These are phyloP conservation scores for Melanotaenia trifasciata DNA, from an alignment of 2,797 vertebrate species.

Conservation along the genomic window DNA sequence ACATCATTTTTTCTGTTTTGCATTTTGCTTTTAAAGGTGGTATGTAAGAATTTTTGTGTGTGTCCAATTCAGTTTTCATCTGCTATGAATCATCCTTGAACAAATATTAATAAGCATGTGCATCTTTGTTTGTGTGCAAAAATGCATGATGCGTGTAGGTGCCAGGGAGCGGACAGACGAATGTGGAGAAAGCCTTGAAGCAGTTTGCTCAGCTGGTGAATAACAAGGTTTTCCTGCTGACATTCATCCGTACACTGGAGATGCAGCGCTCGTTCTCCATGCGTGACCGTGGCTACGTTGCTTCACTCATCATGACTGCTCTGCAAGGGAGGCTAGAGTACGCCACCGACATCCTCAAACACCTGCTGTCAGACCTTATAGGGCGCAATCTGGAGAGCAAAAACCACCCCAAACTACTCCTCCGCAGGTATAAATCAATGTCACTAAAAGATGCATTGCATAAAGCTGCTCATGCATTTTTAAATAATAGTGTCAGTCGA, in stretches of 20 bases:
- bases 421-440: constrained; percentile 86
- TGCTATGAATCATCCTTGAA: constrained; percentile 24
- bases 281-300: constrained; percentile 95
- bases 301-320: constrained; percentile 95
- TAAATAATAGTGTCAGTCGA: background rate
- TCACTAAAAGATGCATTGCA: background rate
- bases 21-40: background rate
- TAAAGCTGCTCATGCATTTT: background rate
- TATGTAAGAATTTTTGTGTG: constrained; percentile 3
- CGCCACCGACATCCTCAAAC: constrained; percentile 95
- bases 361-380: constrained; percentile 94
- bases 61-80: constrained; percentile 19
- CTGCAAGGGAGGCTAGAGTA: constrained; percentile 94
- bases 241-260: constrained; percentile 96
- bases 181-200: constrained; percentile 95
- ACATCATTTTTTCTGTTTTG: constrained; percentile 9
- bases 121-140: constrained; percentile 48
- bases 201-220: constrained; percentile 95
- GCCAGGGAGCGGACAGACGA: constrained; percentile 91
- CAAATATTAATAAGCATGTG: constrained; percentile 38
- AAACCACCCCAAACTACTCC: constrained; percentile 96
- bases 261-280: constrained; percentile 96
- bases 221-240: constrained; percentile 95
- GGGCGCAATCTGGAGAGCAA: constrained; percentile 97
- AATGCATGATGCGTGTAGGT: constrained; percentile 80